Base-by-base conservation (phyloP, 2,113 vertebrate genomes). In the Morphnarchus princeps region DNA sequence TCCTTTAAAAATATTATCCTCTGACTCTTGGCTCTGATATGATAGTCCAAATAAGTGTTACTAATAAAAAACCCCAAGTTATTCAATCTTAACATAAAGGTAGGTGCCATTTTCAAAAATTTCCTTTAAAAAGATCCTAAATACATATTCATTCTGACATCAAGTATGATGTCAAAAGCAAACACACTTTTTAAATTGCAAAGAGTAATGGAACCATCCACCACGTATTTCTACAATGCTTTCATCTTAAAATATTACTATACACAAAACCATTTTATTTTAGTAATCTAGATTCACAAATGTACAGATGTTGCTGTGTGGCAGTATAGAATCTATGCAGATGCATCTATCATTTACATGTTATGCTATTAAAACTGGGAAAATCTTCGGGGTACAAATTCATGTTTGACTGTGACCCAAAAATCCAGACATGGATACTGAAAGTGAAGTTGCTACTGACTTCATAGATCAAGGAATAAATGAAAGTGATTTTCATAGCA, bases 361-460 rank as follows among this genome's bases (percentile, higher is more conserved):
- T 45, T 88, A 61, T 18, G 66, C 31, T 78, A 59, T 9, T 34
- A 82, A 66, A 90, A 69, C 36, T 34, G 69, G 62, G 82, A 90
- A 31, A 55, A 69, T 52, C 19, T 66, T 74, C 73, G 66, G 42
- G 61, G 69, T 67, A 47, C 45, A 86, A 82, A 92, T 91, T 85
- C 45, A 24, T 7, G 14, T 92, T 90, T 84, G 58, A 91, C 55
- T 66, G 55, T 34, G 45, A 45, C 84, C 81, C 72, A 87, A 84
- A 94, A 89, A 6, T 32, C 50, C 50, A 52, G 50, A 28, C 55
- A 36, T 16, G 24, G 61, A 90, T 95, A 90, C 70, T 81, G 79
- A 88, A 96, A 96, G 83, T 79, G 57, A 86, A 95, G 96, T 89
- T 57, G 50, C 67, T 81, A 32, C 58, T 34, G 73, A 91, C 50